Evolutionary conservation across 2,113 vertebrate genomes (phyloP).

Genomic region (Ranitomeya variabilis): DNA sequence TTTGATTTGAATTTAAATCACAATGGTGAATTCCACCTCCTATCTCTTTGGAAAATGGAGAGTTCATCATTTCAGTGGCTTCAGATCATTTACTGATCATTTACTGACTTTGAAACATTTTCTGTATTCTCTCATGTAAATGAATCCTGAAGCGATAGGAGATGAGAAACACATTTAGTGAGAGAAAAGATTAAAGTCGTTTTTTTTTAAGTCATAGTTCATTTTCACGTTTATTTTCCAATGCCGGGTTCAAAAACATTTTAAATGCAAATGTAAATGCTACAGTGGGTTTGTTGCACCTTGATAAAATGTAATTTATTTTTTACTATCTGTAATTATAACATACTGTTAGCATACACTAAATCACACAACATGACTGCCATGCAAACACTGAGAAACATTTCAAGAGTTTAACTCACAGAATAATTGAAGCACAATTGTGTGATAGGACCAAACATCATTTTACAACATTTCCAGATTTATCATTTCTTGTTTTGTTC

Average conservation of each 20-base stretch:
- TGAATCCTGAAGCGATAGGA: slow-evolving; percentile 59
- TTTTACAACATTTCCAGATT: slow-evolving; percentile 23
- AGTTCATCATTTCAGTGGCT: slow-evolving; percentile 62
- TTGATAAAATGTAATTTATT: slow-evolving; percentile 49
- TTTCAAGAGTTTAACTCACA: slow-evolving; percentile 1
- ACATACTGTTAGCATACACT: slow-evolving; percentile 12
- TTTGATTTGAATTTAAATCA: slow-evolving; percentile 71
- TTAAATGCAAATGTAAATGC: slow-evolving; percentile 46
- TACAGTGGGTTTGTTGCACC: slow-evolving; percentile 21
- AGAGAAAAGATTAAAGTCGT: slow-evolving; percentile 32
- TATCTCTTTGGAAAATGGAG: slow-evolving; percentile 49
- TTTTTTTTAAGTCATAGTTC: slow-evolving; percentile 60
- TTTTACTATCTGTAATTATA: slow-evolving; percentile 41
- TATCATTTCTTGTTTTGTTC: slow-evolving; percentile 23
- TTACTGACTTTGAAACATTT: slow-evolving; percentile 40
- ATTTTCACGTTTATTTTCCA: slow-evolving; percentile 51
- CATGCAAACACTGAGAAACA: slow-evolving; percentile 9
- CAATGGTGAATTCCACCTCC: slow-evolving; percentile 54
- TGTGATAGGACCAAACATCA: slow-evolving; percentile 12
- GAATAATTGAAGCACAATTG: neutral
- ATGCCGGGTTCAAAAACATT: slow-evolving; percentile 56
- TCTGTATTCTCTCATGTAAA: slow-evolving; percentile 58
- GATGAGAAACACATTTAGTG: slow-evolving; percentile 1
- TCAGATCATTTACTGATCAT: slow-evolving; percentile 38
- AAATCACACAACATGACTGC: slow-evolving; percentile 25